Base-by-base conservation (phyloP, 2,113 vertebrate species). In the Piprites chloris region DNA sequence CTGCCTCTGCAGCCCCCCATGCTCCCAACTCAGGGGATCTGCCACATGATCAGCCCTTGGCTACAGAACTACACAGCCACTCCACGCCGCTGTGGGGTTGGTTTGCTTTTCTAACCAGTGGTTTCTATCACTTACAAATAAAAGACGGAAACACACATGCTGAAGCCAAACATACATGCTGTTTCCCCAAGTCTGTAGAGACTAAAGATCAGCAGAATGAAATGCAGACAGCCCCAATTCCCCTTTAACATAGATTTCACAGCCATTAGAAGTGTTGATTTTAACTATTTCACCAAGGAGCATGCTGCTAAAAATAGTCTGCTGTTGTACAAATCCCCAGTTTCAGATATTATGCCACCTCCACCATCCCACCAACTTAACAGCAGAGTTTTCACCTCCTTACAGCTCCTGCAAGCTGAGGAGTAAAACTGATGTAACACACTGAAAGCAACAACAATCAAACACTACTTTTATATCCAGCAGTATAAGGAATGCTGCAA, bases 71-170 rank as follows among this genome's bases (percentile, higher is more conserved):
- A 18, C 3, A 0, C 63, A 69, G 63, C 24, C 77, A 24, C 65
- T 30, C 72, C 41, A 28, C 1, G 1, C 46, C 42, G 1, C 72
- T 1, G 39, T 3, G 41, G 44, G 17, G 28, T 22, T 8, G 2
- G 22, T 61, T n/a, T 68, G 74, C 39, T 52, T n/a, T 75, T 17
- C 71, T 13, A 61, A 46, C 37, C 67, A 82, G 44, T 2, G 9
- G 35, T 15, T 37, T 52, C 14, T 23, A 28, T 18, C 4, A 1
- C 37, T 79, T 47, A 58, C 59, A 74, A 63, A 55, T 6, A 65
- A 47, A 65, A 78, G 65, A 42, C 3, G 56, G 73, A 89, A 89
- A 71, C 9, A 23, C 56, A 63, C 8, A 11, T 0, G 4, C 37
- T 14, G 61, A 87, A 85, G 52, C 14, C 85, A 87, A 67, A 65